Conservation (phyloP, 2,888 invertebrate genomes). For the Dugesia japonica region DNA sequence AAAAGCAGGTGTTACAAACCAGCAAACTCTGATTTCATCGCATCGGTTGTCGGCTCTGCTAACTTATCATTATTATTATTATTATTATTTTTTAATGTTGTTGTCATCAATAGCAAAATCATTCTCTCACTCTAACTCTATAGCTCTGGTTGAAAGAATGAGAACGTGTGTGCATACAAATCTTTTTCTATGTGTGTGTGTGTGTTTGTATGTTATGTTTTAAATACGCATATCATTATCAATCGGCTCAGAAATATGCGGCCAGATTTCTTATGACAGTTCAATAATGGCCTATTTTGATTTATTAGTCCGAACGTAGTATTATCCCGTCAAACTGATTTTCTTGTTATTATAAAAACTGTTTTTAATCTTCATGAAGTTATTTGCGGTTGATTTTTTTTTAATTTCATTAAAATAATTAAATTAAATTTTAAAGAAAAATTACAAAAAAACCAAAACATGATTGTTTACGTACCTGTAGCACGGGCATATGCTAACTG, state of each 20-base stretch:
- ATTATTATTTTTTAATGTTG: neutral
- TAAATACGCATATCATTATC: slow-evolving; percentile 5
- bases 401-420: no score
- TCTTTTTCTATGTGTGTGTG: no score
- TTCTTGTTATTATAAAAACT: neutral
- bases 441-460: neutral
- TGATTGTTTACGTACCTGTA: neutral
- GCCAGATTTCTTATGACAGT: slow-evolving; percentile 14
- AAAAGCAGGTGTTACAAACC: slow-evolving; percentile 8
- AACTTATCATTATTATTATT: neutral
- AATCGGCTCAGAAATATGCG: slow-evolving; percentile 6
- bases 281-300: slow-evolving; percentile 17
- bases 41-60: slow-evolving; percentile 12
- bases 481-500: slow-evolving; percentile 28
- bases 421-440: no score
- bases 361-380: slow-evolving; percentile 13
- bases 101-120: slow-evolving; percentile 3
- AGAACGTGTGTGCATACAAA: no score
- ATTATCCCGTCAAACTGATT: slow-evolving; percentile 13
- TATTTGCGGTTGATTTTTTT: no score
- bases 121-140: neutral
- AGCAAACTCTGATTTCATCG: neutral
- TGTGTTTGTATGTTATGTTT: neutral
- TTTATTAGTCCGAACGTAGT: slow-evolving; percentile 4
- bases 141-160: neutral